These are phyloP conservation scores for Heptranchias perlo DNA, from an alignment of 2,113 vertebrate species.

Conservation along the genomic window DNA sequence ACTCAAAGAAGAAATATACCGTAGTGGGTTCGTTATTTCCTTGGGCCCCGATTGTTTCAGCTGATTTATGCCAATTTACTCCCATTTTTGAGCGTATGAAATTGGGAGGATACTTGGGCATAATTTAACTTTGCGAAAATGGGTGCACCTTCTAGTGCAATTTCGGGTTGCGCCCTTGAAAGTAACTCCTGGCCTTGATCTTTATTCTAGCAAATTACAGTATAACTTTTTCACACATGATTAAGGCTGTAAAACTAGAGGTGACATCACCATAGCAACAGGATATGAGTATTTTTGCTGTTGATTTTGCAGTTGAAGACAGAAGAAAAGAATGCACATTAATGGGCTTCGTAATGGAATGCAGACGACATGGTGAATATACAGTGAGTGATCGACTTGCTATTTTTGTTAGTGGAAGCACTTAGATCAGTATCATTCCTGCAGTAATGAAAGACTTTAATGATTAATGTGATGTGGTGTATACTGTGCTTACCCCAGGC, in stretches of 20 bases:
- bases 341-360: not conserved
- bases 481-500: not conserved
- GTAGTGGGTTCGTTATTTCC: not conserved
- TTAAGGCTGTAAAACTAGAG: not conserved
- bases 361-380: not conserved
- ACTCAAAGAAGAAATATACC: too few species aligned
- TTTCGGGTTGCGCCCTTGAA: not conserved
- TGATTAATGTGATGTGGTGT: not conserved
- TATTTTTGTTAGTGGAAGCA: not conserved
- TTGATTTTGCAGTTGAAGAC: not conserved
- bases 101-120: not conserved
- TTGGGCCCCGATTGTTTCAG: not conserved
- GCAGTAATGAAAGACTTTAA: not conserved
- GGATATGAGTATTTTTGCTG: not conserved
- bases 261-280: slow-evolving; percentile 9
- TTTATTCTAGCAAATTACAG: not conserved
- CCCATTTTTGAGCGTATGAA: not conserved
- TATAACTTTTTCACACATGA: not conserved
- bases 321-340: not conserved
- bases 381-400: not conserved
- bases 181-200: not conserved
- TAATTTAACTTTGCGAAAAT: not conserved
- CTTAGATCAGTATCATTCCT: not conserved
- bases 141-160: not conserved
- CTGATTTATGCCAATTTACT: not conserved